phyloP scores from a whole-genome alignment of 1,140 invertebrate genomes.

The Mya arenaria region DNA sequence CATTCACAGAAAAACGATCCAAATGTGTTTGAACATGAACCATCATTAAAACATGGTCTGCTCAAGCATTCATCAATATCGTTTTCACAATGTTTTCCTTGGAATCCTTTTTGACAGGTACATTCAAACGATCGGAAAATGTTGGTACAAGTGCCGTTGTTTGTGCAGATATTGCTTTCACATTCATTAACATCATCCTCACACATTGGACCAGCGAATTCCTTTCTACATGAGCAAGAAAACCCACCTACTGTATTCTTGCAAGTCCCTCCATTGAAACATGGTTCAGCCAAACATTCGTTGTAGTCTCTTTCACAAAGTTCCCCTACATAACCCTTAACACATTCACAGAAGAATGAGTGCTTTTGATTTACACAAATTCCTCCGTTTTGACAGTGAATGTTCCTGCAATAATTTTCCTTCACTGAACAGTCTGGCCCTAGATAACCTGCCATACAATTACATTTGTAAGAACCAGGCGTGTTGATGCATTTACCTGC shows the following conservation, averaged over 20 bases:
- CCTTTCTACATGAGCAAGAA: slow-evolving; percentile 85
- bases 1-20: slow-evolving; percentile 54
- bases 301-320: slow-evolving; percentile 95
- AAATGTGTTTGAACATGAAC: slow-evolving; percentile 79
- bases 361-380: slow-evolving; percentile 79
- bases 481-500: slow-evolving; percentile 81
- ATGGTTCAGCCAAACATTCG: slow-evolving; percentile 92
- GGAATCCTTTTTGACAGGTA: slow-evolving; percentile 87
- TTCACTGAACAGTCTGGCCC: slow-evolving; percentile 85
- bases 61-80: slow-evolving; percentile 62
- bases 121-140: slow-evolving; percentile 19
- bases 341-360: slow-evolving; percentile 19
- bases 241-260: slow-evolving; percentile 86
- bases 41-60: slow-evolving; percentile 66
- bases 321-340: slow-evolving; percentile 89
- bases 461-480: slow-evolving; percentile 68
- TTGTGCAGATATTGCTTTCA: slow-evolving; percentile 56
- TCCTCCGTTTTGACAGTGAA: slow-evolving; percentile 57
- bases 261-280: slow-evolving; percentile 95
- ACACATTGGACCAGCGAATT: slow-evolving; percentile 95
- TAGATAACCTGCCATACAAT: slow-evolving; percentile 80
- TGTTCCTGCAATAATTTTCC: slow-evolving; percentile 5
- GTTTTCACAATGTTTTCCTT: not conserved
- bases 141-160: slow-evolving; percentile 58
- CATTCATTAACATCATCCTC: slow-evolving; percentile 83